A percentile compares a stretch with the other conserved stretches of the same genome.
Conservation (phyloP, 2,113 vertebrate species). For the Todiramphus chloris region DNA sequence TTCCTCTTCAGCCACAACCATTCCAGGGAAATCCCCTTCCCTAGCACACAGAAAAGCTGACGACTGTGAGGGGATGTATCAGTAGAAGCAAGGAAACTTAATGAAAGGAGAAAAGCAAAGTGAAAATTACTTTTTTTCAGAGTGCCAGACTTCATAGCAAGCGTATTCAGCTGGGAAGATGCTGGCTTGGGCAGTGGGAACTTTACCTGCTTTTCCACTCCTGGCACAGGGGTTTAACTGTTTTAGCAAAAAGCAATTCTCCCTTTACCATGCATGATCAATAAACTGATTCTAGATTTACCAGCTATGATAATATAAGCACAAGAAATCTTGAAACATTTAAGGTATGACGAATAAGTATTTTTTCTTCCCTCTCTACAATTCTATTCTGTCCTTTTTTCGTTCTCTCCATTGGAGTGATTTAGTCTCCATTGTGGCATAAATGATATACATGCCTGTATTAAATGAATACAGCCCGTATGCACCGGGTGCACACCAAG, state of each 20-base stretch:
- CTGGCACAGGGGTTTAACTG: neutral
- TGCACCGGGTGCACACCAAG: neutral
- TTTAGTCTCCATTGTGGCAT: neutral
- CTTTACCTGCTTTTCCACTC: neutral
- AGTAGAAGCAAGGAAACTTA: neutral
- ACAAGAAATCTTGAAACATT: neutral
- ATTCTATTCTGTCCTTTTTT: neutral
- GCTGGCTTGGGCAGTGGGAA: neutral
- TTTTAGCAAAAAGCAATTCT: neutral
- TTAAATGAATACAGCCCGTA: neutral
- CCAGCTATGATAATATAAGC: neutral
- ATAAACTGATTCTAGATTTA: neutral
- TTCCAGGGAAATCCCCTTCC: neutral
- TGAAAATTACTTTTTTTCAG: neutral
- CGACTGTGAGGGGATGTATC: neutral
- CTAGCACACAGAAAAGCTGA: neutral
- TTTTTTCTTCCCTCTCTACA: neutral
- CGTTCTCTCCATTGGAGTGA: neutral
- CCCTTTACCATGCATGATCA: neutral
- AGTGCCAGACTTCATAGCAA: neutral
- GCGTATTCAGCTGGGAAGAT: neutral
- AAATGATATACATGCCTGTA: neutral
- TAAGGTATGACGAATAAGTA: neutral
- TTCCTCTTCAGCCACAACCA: neutral
- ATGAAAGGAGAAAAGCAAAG: conserved; percentile 12